Evolutionary conservation across 1,140 invertebrate species (phyloP), one percentile per base, ranked within the genome.

Genomic region (Caenorhabditis tropicalis): DNA sequence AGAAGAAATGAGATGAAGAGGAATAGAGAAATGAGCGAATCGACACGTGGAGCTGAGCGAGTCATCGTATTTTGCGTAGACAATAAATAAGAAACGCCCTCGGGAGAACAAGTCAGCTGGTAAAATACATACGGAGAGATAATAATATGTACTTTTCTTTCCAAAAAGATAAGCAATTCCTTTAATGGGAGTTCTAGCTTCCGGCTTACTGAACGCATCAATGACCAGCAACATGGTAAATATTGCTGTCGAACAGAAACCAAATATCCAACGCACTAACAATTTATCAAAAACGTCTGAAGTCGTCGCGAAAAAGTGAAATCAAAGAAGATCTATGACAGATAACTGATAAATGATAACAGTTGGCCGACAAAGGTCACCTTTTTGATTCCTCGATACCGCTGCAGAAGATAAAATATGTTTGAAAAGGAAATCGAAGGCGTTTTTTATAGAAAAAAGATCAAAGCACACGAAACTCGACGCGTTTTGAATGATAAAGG

Each of bases 351-450:
- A 74, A 74, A 2, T 43, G 65, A 24, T 43, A 74, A 24, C 36
- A 74, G 36, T 74, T 74, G 36, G 36, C n/a, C n/a, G 65, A 24
- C 65, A 74, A 46, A 43, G 65, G 36, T 43, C 65, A 46, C 24
- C 65, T 43, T 74, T 74, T 74, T 27, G 36, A 74, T 74, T 43
- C 33, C 33, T 39, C n/a, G 7, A 19, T 36, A 43, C 65, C 33
- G 65, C 19, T 74, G 36, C 65, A 43, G 21, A 74, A 43, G n/a
- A 5, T n/a, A 74, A 74, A 33, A 46, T 46, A 33, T 65, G 29
- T 19, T 56, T 56, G 53, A 27, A 24, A 9, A n/a, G n/a, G 24
- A 6, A 21, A 43, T n/a, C 39, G 39, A 24, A 24, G 21, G 9
- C 24, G 21, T n/a, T 24, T 56, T 56, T 56, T 56, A 56, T 27